Conservation (phyloP, 2,797 vertebrate species). For the Eurystomus glaucurus region DNA sequence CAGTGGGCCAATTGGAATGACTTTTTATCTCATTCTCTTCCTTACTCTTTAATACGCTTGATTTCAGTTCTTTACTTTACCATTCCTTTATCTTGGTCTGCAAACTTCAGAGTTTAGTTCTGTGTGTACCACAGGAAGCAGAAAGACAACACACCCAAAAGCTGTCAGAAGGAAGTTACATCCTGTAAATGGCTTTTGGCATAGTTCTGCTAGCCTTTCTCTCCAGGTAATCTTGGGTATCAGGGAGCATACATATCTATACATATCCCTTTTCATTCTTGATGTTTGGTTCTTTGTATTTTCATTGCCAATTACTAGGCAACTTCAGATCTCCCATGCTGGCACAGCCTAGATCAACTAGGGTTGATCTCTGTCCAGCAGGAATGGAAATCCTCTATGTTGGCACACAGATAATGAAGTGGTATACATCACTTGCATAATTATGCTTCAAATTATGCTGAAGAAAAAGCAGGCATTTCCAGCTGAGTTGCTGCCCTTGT, state of each 20-base stretch:
- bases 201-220: background rate
- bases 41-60: background rate
- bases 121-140: background rate
- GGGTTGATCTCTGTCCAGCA: background rate
- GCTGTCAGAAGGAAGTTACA: background rate
- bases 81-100: background rate
- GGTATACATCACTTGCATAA: conserved; percentile 11
- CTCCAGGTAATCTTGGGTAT: background rate
- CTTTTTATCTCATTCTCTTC: background rate
- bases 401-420: background rate
- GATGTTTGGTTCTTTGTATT: background rate
- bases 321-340: background rate
- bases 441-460: conserved; percentile 4
- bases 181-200: background rate
- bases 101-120: background rate
- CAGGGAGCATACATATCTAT: background rate
- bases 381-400: background rate
- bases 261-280: background rate
- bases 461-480: conserved; percentile 2
- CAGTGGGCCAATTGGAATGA: background rate
- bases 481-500: conserved; percentile 44
- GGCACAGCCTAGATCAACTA: background rate
- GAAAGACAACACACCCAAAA: background rate
- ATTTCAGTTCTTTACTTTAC: background rate
- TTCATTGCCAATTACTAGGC: background rate